A percentile compares a stretch with the other conserved stretches of the same genome.
Evolutionary conservation across 2,797 vertebrate species (phyloP).

Genomic region (Scarus forsteni): DNA sequence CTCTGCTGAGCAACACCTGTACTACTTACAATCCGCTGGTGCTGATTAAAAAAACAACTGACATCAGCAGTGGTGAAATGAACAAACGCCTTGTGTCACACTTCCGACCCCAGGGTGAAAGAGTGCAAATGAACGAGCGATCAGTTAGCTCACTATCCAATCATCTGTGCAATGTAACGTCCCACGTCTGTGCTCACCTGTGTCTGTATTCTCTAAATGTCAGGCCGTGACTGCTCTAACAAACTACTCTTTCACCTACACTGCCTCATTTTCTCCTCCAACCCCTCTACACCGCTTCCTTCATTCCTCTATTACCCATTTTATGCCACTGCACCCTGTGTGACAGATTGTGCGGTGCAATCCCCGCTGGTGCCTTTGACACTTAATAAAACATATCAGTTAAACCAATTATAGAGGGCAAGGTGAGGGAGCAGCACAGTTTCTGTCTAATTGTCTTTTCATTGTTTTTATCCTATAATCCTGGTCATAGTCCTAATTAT

Average conservation of each 20-base stretch:
- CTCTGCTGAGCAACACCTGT: slow-evolving; percentile 78
- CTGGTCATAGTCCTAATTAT: not conserved
- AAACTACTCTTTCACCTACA: slow-evolving; percentile 23
- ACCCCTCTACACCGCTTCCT: not conserved
- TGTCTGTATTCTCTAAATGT: slow-evolving; percentile 70
- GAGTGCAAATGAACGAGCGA: slow-evolving; percentile 85
- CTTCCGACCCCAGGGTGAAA: slow-evolving; percentile 76
- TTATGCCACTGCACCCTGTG: slow-evolving; percentile 35
- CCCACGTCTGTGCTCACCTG: slow-evolving; percentile 62
- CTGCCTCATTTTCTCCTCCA: slow-evolving; percentile 20
- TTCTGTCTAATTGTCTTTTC: slow-evolving; percentile 36
- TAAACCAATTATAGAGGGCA: slow-evolving; percentile 71
- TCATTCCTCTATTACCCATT: slow-evolving; percentile 47
- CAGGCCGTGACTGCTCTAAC: slow-evolving; percentile 53
- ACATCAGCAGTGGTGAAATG: slow-evolving; percentile 81
- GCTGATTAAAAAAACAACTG: slow-evolving; percentile 81
- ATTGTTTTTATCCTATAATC: slow-evolving; percentile 1
- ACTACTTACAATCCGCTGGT: slow-evolving; percentile 73
- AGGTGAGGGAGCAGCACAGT: slow-evolving; percentile 52
- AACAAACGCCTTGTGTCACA: slow-evolving; percentile 80
- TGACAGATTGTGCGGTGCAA: slow-evolving; percentile 52
- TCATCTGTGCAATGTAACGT: slow-evolving; percentile 60
- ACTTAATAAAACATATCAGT: slow-evolving; percentile 79
- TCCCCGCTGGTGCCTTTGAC: slow-evolving; percentile 75
- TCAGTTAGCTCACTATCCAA: slow-evolving; percentile 68